Conservation (phyloP, 2,113 vertebrate species). For the Eudorcas thomsonii region DNA sequence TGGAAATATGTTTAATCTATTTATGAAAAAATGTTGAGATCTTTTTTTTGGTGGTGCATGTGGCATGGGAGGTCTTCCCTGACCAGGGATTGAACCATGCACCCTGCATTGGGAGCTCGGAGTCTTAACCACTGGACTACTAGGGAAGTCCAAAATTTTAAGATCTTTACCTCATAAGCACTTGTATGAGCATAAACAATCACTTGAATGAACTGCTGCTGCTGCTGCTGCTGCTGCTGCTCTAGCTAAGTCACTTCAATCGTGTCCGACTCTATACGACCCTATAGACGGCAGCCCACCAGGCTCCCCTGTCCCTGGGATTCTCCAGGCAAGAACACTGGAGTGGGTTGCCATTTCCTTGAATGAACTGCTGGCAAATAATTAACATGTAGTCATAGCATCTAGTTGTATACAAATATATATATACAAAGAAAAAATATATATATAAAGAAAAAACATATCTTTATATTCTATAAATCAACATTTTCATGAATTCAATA, state of each 20-base stretch:
- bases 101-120: neutral
- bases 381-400: neutral
- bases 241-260: too few relatives aligned
- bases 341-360: neutral
- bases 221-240: neutral
- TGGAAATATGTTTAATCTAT: neutral
- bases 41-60: neutral
- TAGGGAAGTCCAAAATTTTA: neutral
- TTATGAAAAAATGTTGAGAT: neutral
- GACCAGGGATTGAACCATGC: neutral
- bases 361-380: neutral
- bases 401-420: neutral
- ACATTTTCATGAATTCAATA: constrained; percentile 23
- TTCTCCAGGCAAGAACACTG: too few relatives aligned
- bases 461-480: constrained; percentile 27
- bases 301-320: too few relatives aligned
- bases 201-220: neutral
- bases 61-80: neutral
- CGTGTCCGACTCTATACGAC: too few relatives aligned
- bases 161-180: neutral
- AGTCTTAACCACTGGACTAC: neutral
- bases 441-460: neutral
- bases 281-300: too few relatives aligned
- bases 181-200: neutral
- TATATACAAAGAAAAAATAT: neutral